Base-by-base conservation (phyloP, 2,888 invertebrate species). In the Polylopha cassiicola region DNA sequence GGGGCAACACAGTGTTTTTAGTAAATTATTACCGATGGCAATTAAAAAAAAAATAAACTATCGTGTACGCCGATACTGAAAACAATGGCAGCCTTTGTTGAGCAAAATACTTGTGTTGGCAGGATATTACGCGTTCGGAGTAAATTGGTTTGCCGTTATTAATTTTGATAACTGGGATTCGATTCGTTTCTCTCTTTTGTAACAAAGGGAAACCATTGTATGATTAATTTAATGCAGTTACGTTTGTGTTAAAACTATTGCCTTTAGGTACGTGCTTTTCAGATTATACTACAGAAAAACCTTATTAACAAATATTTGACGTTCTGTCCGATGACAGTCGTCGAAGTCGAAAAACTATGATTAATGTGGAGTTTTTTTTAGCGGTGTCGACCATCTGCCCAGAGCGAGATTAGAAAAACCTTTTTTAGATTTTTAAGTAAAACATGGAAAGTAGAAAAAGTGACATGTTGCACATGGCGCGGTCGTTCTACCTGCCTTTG, bases 161-260 rank as follows among this genome's bases (percentile, higher is more conserved):
- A 81, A 80, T 81, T 80, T 78, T 79, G 80, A 79, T 81, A 82
- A 80, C 81, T 80, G 82, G 79, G 80, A 81, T 84, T 78, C 78
- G 57, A 78, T 75, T 78, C 73, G 81, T 80, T 80, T 82, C 81
- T 80, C 81, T 80, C 78, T 81, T 82, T 79, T 79, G 79, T 80
- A 81, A 82, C 81, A 82, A 82, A 82, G 79, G 79, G 78, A 81
- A 82, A 73, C 75, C 76, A 75, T 78, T 63, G 77, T 77, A 81
- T n/a, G n/a, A 82, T 82, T 80, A 77, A 79, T 79, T 78, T 69
- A 71, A 58, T 62, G 72, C 69, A 68, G 67, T 76, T 74, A 64
- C 66, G 62, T 60, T n/a, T n/a, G n/a, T 54, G 59, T 55, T 61
- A 64, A 70, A 58, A 74, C 70, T 73, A 75, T 71, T 58, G 61